These are phyloP conservation scores for Furcula furcula DNA, from an alignment of 2,888 invertebrate species.

Conservation along the genomic window DNA sequence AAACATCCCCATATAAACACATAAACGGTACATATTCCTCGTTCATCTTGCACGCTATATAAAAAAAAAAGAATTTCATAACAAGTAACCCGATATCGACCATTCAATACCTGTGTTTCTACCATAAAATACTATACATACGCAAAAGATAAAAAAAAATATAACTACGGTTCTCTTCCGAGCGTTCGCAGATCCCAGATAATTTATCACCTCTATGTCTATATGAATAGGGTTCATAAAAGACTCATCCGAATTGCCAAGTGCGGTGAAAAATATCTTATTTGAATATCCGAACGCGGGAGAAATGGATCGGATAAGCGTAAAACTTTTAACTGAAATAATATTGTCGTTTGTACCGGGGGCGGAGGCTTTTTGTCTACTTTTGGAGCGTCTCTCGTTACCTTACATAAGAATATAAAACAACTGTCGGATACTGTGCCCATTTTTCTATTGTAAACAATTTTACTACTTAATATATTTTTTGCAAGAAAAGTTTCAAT, in stretches of 20 bases:
- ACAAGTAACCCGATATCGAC: conserved; percentile 24
- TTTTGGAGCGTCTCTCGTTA: conserved; percentile 10
- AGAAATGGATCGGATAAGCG: conserved; percentile 62
- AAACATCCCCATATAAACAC: conserved; percentile 14
- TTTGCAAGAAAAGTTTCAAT: no score
- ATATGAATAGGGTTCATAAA: conserved; percentile 47
- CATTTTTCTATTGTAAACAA: no score
- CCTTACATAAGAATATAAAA: not conserved
- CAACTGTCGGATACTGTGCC: no score
- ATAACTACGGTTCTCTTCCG: conserved; percentile 28
- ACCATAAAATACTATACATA: conserved; percentile 28
- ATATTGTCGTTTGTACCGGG: conserved; percentile 59
- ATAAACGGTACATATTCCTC: conserved; percentile 20
- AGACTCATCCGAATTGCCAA: conserved; percentile 39
- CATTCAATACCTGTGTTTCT: conserved; percentile 32
- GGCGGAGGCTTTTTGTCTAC: conserved; percentile 22
- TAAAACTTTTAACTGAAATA: conserved; percentile 69
- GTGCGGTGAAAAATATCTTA: conserved; percentile 56
- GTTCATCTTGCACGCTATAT: conserved; percentile 26
- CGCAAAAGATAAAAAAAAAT: conserved; percentile 35
- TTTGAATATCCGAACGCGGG: conserved; percentile 58
- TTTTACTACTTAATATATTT: no score
- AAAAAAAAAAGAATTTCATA: conserved; percentile 30
- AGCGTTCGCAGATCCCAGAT: conserved; percentile 32
- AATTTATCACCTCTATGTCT: conserved; percentile 43